These are phyloP conservation scores for Halcyon senegalensis DNA, from an alignment of 2,113 vertebrate genomes.

Conservation along the genomic window DNA sequence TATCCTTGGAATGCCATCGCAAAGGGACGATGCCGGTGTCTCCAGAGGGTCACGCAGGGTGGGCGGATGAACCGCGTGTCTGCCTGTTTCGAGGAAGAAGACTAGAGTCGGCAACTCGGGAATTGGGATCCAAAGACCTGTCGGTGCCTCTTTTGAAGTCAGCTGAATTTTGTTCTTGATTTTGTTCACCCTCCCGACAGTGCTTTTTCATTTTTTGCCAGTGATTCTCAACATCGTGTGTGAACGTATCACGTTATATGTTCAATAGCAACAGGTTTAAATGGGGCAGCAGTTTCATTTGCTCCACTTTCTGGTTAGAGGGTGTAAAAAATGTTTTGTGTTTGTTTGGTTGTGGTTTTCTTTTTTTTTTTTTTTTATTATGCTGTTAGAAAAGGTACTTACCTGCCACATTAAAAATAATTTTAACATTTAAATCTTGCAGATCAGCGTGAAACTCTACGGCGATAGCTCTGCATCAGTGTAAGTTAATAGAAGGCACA, in stretches of 20 bases:
- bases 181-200: background rate
- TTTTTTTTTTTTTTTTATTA: background rate
- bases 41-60: background rate
- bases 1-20: background rate
- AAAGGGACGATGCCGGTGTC: accelerated
- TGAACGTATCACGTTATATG: background rate
- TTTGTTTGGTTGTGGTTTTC: too few relatives aligned
- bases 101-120: background rate
- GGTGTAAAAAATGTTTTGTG: background rate
- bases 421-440: background rate
- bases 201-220: background rate
- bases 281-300: background rate
- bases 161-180: background rate
- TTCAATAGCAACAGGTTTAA: background rate
- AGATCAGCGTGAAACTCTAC: background rate
- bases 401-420: background rate
- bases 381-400: background rate
- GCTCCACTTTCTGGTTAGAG: background rate
- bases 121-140: background rate
- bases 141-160: background rate
- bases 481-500: background rate
- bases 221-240: background rate
- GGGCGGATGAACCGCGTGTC: background rate
- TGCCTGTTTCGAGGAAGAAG: background rate
- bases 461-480: background rate